Conservation (phyloP, 2,113 vertebrate species). For the Chloroceryle aenea region DNA sequence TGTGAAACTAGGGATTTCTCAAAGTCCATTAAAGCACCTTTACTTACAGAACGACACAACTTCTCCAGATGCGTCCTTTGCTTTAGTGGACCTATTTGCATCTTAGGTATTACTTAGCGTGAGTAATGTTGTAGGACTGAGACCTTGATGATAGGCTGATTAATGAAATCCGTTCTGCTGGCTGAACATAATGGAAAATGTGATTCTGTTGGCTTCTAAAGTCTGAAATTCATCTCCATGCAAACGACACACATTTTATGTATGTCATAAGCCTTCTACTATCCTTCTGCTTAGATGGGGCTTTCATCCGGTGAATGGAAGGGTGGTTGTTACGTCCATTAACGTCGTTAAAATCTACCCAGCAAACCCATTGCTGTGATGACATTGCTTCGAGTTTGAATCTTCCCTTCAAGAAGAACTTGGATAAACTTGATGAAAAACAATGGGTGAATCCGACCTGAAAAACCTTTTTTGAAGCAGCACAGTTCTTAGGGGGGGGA, state of each 20-base stretch:
- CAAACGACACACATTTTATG: slow-evolving; percentile 55
- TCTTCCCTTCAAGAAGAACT: neutral
- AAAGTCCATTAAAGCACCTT: slow-evolving; percentile 45
- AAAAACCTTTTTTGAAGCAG: neutral
- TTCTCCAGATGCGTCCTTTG: slow-evolving; percentile 60
- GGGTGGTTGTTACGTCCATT: slow-evolving; percentile 47
- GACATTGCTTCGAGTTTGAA: slow-evolving; percentile 27
- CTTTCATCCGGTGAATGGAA: slow-evolving; percentile 44
- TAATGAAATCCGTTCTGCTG: slow-evolving; percentile 70
- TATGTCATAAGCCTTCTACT: slow-evolving; percentile 39
- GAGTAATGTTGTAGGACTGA: slow-evolving; percentile 61
- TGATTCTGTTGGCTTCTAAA: slow-evolving; percentile 62
- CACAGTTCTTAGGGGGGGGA: accelerated
- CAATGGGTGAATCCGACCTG: neutral
- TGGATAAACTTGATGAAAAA: neutral
- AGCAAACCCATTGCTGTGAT: neutral
- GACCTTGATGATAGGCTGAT: slow-evolving; percentile 64
- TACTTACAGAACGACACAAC: neutral
- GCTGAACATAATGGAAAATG: slow-evolving; percentile 71
- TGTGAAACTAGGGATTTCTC: neutral
- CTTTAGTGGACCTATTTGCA: slow-evolving; percentile 62
- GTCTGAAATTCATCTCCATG: slow-evolving; percentile 67
- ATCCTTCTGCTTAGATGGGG: slow-evolving; percentile 8
- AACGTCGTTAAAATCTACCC: neutral
- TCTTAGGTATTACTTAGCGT: slow-evolving; percentile 56